Evolutionary conservation across 35 echinoderm and acorn worm species (phyloP).

Genomic region (Anneissia japonica): DNA sequence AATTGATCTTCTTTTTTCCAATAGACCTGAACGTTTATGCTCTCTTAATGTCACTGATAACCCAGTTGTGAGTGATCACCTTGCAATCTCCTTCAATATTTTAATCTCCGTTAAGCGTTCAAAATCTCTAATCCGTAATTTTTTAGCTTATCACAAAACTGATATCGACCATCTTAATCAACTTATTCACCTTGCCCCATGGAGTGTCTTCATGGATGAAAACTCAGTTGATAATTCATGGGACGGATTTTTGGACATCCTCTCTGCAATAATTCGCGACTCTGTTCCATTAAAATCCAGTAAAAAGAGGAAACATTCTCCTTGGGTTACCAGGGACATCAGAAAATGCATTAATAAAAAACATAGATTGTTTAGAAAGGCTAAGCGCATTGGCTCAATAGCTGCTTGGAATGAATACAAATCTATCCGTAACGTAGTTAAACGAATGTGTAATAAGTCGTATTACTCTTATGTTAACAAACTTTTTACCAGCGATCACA

Average conservation of each 20-base stretch:
- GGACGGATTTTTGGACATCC: neutral
- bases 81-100: too few species aligned
- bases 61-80: too few species aligned
- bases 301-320: neutral
- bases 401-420: neutral
- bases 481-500: neutral
- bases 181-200: neutral
- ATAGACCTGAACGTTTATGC: too few species aligned
- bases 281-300: neutral
- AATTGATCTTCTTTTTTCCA: too few species aligned
- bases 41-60: too few species aligned
- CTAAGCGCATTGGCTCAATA: neutral
- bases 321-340: neutral
- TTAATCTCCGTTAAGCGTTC: too few species aligned
- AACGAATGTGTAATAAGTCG: neutral
- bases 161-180: neutral
- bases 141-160: too few species aligned
- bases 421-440: neutral
- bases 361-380: neutral
- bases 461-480: neutral
- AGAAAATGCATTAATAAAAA: neutral
- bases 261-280: neutral
- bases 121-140: too few species aligned
- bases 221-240: neutral
- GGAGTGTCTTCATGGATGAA: neutral